Evolutionary conservation across 2,113 vertebrate species (phyloP), one percentile per base, ranked within the genome.

Genomic region (Budorcas taxicolor): DNA sequence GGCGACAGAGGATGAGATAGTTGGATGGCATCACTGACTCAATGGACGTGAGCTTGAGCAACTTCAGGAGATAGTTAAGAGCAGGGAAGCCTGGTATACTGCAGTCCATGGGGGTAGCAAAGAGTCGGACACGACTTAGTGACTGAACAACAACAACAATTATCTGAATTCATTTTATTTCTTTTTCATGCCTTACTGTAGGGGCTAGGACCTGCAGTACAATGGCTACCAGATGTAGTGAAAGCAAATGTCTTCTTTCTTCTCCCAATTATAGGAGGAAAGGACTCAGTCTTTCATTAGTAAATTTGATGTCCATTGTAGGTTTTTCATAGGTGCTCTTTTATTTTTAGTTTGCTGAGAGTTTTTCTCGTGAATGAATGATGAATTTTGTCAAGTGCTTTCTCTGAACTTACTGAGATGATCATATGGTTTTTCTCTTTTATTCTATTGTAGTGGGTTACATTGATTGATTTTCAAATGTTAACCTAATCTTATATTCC

Each of bases 371-470:
- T 29, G 40, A 47, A 25, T 62, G 80, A 25, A 7, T 85, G 15
- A 50, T 85, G 57, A 84, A 67, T 97, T 92, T 83, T 92, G 19
- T 84, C 47, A 83, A 84, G 40, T 17, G 31, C 53, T 47, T 88
- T 64, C 53, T 45, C 55, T 83, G 78, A 31, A n/a, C 53, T 33
- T 85, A 52, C n/a, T 74, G 47, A 93, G 47, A 78, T 84, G 45
- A 55, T 55, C 7, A 7, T 23, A 36, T 47, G 55, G 62, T 55
- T 45, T 95, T 57, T 74, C 80, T 85, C 50, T 60, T 81, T 57
- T 82, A 60, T 76, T 55, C 76, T 83, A 10, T 40, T 53, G 43
- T 40, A n/a, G 29, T 64, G 43, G 25, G n/a, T 83, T 60, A 92
- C 16, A 15, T 6, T 43, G 57, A 67, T 31, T 81, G 33, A 55